Conservation (phyloP, 2,888 invertebrate genomes). For the Eupithecia centaureata region DNA sequence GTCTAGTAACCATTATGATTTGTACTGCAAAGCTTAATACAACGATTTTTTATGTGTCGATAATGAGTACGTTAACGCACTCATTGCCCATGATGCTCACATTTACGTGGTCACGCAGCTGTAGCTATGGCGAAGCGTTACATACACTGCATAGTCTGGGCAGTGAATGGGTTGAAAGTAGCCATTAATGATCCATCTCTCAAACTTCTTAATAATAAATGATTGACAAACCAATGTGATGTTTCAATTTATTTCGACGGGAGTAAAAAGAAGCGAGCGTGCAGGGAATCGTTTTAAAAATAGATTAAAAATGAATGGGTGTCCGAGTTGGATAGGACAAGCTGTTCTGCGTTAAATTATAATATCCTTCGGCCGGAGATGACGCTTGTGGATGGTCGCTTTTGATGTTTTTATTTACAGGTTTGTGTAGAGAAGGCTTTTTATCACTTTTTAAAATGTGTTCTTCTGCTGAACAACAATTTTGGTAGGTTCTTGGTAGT, state of each 20-base stretch:
- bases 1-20: no score
- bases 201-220: slow-evolving; percentile 6
- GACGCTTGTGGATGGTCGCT: slow-evolving; percentile 18
- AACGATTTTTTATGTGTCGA: no score
- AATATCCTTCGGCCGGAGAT: slow-evolving; percentile 39
- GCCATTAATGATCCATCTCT: not conserved
- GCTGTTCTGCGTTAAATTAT: slow-evolving; percentile 49
- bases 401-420: slow-evolving; percentile 19
- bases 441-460: not conserved
- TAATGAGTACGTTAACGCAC: no score
- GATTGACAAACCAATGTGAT: slow-evolving; percentile 6
- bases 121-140: not conserved
- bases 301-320: slow-evolving; percentile 49
- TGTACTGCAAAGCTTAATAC: no score
- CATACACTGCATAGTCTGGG: no score
- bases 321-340: slow-evolving; percentile 46
- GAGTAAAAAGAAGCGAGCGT: slow-evolving; percentile 11
- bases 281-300: slow-evolving; percentile 47
- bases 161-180: not conserved
- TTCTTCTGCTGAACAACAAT: not conserved
- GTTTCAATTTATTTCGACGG: slow-evolving; percentile 18
- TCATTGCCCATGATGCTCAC: no score
- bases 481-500: no score
- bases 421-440: not conserved
- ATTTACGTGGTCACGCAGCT: not conserved